Evolutionary conservation across 2,797 vertebrate species (phyloP), one percentile per base, ranked within the genome.

Genomic region (Rhyacichthys aspro): DNA sequence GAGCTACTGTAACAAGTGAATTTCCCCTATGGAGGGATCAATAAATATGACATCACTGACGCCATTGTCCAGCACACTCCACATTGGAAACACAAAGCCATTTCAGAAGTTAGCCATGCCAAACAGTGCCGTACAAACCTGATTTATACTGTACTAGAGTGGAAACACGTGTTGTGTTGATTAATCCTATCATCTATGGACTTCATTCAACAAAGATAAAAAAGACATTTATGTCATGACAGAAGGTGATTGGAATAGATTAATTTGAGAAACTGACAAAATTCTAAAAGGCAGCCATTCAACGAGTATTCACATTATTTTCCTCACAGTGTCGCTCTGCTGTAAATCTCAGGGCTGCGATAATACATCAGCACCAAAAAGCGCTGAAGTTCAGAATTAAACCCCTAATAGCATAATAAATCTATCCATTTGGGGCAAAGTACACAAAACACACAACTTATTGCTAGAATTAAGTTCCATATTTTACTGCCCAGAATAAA

Each of bases 401-500:
- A 55, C 16, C 9, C 52, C 32, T n/a, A 61, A 54, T 17, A 43
- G 16, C 15, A 52, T 38, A 60, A 66, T 12, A 44, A 39, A 68
- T 60, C 10, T 42, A 34, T 56, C 44, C 10, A 52, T 19, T 60
- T 19, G 37, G 9, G 70, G 50, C 12, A 44, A 46, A 73, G 49
- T 42, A 55, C 38, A 59, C 42, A 66, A 44, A 60, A 56, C 23
- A 11, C 55, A 16, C 49, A 60, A 65, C 11, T 23, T 50, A 44
- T 43, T 45, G 56, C 39, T 42, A 39, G 33, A 70, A 69, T 64
- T 59, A 52, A 42, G 50, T 59, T 53, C 34, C 44, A 65, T 62
- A 55, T 72, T 67, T 56, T 48, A 55, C 41, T 46, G 54, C 18
- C 33, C 14, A 9, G 55, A 37, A 77, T 67, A 62, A 53, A 53